Base-by-base conservation (phyloP, 64 coral and sea anemone genomes). In the Astreopora myriophthalma region DNA sequence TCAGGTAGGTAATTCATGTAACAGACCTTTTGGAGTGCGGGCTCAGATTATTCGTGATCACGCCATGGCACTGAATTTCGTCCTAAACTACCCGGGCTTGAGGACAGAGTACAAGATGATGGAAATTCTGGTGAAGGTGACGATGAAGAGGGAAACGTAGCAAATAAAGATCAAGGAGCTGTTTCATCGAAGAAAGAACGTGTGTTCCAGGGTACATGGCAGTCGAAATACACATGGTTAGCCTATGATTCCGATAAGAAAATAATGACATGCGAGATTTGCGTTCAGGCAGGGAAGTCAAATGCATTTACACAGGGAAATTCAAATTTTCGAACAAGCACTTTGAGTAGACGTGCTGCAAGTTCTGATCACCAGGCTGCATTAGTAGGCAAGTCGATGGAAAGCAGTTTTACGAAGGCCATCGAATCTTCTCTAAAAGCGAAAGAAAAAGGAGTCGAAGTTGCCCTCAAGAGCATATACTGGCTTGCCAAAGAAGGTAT, bases 271-370 rank as follows among this genome's bases (percentile, higher is more conserved):
- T 87, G 40, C 67, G 73, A 73, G 39, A 87, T 87, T 28, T 87
- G 66, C 73, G 22, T 49, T 51, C 5, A 87, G 39, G 85, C 63
- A 6, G 71, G 34, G 33, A 70, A 86, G 20, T 42, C 40, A 87
- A 87, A 88, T 74, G 29, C 69, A 61, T 88, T 88, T 72, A 87
- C 85, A 62, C 62, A 1, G 36, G 83, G 14, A 52, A 86, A 69
- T 86, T 86, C 35, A 71, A 86, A 70, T 70, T 70, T 86, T 70
- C 83, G 35, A 86, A 69, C 83, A 70, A 86, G 83, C 57, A 85
- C 80, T 38, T 65, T 85, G 57, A 36, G 58, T 34, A 85, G 80
- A 85, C 55, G 65, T 65, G 80, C 31, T 33, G 80, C 27, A 67
- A 85, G 82, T 68, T 67, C 19, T 84, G 80, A 35, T 84, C 52